Conservation (phyloP, 1,140 invertebrate species). For the Muscidifurax raptorellus region DNA sequence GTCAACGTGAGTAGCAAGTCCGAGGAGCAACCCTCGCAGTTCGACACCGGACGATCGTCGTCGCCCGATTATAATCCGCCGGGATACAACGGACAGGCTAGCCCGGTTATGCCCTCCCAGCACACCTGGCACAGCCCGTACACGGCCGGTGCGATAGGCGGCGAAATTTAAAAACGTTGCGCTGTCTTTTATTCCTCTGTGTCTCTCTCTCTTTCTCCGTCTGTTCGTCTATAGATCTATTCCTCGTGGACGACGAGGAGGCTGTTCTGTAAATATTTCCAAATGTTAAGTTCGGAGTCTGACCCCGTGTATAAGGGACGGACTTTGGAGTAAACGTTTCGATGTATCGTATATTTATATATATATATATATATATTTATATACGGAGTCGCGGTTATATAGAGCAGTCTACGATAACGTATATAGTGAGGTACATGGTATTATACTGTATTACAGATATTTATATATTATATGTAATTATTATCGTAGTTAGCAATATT, state of each 20-base stretch:
- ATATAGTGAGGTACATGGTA: background rate
- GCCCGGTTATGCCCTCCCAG: slow-evolving; percentile 9
- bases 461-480: slow-evolving; percentile 21
- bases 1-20: slow-evolving; percentile 58
- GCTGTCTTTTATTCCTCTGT: slow-evolving; percentile 34
- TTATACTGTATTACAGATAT: background rate
- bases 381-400: background rate
- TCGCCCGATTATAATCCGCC: background rate
- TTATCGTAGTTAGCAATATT: slow-evolving; percentile 19
- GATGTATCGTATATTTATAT: too few relatives aligned
- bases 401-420: background rate
- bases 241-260: too few relatives aligned
- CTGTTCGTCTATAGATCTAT: too few relatives aligned
- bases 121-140: slow-evolving; percentile 73
- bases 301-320: background rate
- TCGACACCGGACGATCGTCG: background rate
- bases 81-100: background rate
- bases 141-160: slow-evolving; percentile 68
- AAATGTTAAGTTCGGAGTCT: slow-evolving; percentile 24
- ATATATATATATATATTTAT: too few relatives aligned
- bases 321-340: too few relatives aligned
- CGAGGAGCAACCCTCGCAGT: slow-evolving; percentile 6
- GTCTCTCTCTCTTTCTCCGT: too few relatives aligned
- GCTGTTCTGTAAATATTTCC: slow-evolving; percentile 29
- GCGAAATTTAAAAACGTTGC: slow-evolving; percentile 66